A percentile compares a stretch with the other conserved stretches of the same genome.
phyloP scores from a whole-genome alignment of 2,888 invertebrate species.

The Mimachlamys varia region DNA sequence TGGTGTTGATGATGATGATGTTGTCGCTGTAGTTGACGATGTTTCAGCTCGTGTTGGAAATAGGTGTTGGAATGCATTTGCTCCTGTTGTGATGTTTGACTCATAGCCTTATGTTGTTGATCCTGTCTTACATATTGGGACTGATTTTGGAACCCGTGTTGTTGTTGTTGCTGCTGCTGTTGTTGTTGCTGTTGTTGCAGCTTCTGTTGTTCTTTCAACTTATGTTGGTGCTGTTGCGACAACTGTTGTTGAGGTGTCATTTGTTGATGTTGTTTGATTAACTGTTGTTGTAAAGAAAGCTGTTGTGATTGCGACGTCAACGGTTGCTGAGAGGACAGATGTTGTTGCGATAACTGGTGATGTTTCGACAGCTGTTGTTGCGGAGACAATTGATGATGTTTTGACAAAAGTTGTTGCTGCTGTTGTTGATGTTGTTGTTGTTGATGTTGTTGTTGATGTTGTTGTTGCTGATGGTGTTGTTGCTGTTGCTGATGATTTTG shows the following conservation, averaged over 20 bases:
- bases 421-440: not conserved
- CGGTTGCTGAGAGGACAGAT: not conserved
- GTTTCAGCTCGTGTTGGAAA: not conserved
- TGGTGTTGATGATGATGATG: conserved; percentile 48
- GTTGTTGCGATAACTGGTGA: not conserved
- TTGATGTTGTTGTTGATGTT: not conserved
- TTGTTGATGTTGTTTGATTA: not conserved
- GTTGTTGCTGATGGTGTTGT: not conserved
- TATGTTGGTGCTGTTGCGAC: not conserved
- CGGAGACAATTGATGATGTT: not conserved
- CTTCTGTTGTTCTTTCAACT: not conserved
- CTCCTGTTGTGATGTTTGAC: not conserved
- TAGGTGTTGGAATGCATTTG: not conserved
- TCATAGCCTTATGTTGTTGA: not conserved
- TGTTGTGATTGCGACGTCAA: conserved; percentile 7
- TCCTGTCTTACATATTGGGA: not conserved
- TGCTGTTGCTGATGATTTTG: not conserved
- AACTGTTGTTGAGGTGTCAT: not conserved
- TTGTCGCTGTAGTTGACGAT: conserved; percentile 44
- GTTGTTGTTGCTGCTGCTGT: not conserved
- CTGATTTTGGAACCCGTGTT: not conserved
- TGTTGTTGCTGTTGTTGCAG: conserved; percentile 12
- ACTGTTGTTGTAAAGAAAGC: not conserved
- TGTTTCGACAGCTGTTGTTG: conserved; percentile 25
- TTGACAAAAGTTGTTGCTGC: not conserved